Conservation (phyloP, 2,797 vertebrate genomes). For the Labroides dimidiatus region DNA sequence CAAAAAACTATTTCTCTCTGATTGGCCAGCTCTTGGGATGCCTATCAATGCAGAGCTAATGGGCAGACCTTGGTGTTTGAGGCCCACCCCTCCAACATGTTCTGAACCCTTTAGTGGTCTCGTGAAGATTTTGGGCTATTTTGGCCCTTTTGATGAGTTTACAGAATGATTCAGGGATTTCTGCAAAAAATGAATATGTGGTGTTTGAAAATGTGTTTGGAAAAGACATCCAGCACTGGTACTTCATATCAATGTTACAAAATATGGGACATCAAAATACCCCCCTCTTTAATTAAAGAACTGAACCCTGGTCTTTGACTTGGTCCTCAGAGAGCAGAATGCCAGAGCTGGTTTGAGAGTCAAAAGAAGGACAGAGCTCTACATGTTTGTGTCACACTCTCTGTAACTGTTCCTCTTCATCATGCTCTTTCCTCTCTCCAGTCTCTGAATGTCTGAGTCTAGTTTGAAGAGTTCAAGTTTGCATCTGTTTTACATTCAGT, state of each 20-base stretch:
- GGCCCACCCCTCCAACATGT: too few relatives aligned
- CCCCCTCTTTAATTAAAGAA: constrained; percentile 22
- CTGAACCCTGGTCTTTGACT: constrained; percentile 46
- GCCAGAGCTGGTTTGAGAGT: constrained; percentile 50
- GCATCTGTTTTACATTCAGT: constrained; percentile 66
- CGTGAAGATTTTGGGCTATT: too few relatives aligned
- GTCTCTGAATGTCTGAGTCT: constrained; percentile 51
- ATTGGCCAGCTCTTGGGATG: too few relatives aligned
- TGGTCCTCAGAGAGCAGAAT: constrained; percentile 35
- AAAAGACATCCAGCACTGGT: too few relatives aligned
- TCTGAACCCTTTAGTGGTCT: too few relatives aligned
- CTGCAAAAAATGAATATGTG: too few relatives aligned
- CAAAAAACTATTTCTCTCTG: too few relatives aligned
- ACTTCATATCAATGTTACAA: constrained; percentile 16
- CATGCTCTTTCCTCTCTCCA: constrained; percentile 37
- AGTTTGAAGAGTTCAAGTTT: constrained; percentile 56
- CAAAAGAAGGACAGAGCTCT: constrained; percentile 49
- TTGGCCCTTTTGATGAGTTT: too few relatives aligned
- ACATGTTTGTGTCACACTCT: constrained; percentile 19
- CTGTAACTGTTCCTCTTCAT: constrained; percentile 39
- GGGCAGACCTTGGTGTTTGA: too few relatives aligned
- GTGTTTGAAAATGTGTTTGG: too few relatives aligned
- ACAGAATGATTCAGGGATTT: too few relatives aligned
- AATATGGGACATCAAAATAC: not conserved
- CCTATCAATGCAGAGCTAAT: too few relatives aligned